A percentile compares a stretch with the other conserved stretches of the same genome.
phyloP scores from a whole-genome alignment of 1,140 invertebrate genomes.

The Drosophila athabasca region DNA sequence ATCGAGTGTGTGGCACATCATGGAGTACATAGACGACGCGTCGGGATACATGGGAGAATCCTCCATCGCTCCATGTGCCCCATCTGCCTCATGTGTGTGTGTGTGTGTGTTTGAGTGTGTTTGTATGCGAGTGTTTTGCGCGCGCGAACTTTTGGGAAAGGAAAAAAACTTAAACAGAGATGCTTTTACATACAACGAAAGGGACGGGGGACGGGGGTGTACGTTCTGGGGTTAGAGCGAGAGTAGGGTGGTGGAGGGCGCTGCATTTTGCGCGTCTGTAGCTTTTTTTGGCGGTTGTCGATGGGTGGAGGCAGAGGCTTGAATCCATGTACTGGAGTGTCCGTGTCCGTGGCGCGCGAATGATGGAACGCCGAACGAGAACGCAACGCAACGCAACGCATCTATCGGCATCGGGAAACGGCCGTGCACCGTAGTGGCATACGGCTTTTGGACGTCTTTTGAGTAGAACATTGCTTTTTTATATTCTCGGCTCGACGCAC shows the following conservation, averaged over 20 bases:
- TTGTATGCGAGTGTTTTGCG: constrained; percentile 36
- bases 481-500: constrained; percentile 82
- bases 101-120: constrained; percentile 38
- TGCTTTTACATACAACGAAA: constrained; percentile 64
- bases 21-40: constrained; percentile 49
- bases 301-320: constrained; percentile 29
- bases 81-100: constrained; percentile 9
- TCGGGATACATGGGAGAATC: constrained; percentile 29
- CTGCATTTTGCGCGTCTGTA: constrained; percentile 74
- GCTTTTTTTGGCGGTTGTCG: constrained; percentile 66
- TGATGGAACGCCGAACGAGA: constrained; percentile 80
- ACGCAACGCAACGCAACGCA: constrained; percentile 55
- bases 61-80: too few species aligned
- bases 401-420: constrained; percentile 73
- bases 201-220: background rate
- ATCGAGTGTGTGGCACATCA: constrained; percentile 22
- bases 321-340: constrained; percentile 20
- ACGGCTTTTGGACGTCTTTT: constrained; percentile 83
- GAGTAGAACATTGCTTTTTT: constrained; percentile 84
- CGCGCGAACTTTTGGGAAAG: constrained; percentile 74
- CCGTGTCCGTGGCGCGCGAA: constrained; percentile 53
- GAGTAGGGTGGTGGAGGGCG: constrained; percentile 3
- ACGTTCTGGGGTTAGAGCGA: background rate
- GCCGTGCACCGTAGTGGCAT: constrained; percentile 78
- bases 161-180: constrained; percentile 73